Evolutionary conservation across 2,888 invertebrate species (phyloP), one percentile per base, ranked within the genome.

Genomic region (Cinara cedri): DNA sequence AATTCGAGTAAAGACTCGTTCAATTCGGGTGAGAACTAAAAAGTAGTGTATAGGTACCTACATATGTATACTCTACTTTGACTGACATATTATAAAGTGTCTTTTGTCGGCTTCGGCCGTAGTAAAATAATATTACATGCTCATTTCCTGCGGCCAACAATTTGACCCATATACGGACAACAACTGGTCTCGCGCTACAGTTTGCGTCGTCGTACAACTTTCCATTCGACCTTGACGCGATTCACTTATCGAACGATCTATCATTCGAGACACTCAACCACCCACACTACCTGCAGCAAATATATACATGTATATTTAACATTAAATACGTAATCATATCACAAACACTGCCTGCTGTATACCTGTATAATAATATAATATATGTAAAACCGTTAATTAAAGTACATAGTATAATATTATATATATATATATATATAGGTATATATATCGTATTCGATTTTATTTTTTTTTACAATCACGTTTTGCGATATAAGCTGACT

Each of bases 131-230:
- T 51, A 10, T 16, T 42, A n/a, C 46, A 4, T 72, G 44, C 24
- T 55, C 24, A 21, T 76, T 76, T 76, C 68, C 68, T 51, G 66
- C 55, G 55, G 75, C 65, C 42, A 66, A 46, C 65, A 46, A 49
- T 78, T 78, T 60, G 78, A 78, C 78, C 78, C 68, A 78, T 70
- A 78, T 78, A 68, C 19, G 13, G 51, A 42, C 21, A 10, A 46
- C 62, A 51, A 62, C 51, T 51, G 42, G 74, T 75, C 51, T 75
- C 62, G 26, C 49, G 26, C 21, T 51, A 26, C 65, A 34, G 19
- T 44, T 1, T n/a, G 14, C n/a, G n/a, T n/a, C n/a, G 55, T 70
- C 19, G 16, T 54, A 19, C 75, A 46, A 76, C 75, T 76, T 76
- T 76, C 75, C 65, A n/a, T 66, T 26, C 65, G 75, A 66, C 75